These are phyloP conservation scores for Sinocyclocheilus grahami DNA, from an alignment of 2,113 vertebrate species.

Conservation along the genomic window DNA sequence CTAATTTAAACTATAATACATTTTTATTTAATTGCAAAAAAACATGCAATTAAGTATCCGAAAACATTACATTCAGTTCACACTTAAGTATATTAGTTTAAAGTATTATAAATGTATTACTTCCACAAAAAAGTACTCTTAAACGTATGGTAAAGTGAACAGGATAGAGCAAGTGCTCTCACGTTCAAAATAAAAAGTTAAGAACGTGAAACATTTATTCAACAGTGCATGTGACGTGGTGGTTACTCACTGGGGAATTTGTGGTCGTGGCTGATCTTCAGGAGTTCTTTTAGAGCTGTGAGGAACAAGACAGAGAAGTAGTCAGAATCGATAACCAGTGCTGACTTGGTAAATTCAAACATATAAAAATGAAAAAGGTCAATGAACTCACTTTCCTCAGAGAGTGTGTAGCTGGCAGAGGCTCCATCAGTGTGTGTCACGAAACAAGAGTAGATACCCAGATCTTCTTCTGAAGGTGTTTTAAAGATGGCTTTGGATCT, in stretches of 20 bases:
- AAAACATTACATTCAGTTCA: too few species aligned
- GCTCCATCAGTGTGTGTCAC: slow-evolving; percentile 92
- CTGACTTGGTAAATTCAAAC: neutral
- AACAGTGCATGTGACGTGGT: neutral
- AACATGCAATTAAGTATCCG: too few species aligned
- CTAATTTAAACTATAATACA: too few species aligned
- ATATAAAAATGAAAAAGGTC: neutral
- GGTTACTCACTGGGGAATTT: slow-evolving; percentile 93
- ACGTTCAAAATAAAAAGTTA: neutral
- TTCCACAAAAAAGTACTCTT: neutral
- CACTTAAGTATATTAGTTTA: neutral
- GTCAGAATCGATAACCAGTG: neutral
- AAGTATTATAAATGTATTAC: neutral
- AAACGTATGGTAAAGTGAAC: neutral
- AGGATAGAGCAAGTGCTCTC: neutral
- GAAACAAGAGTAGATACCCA: slow-evolving; percentile 90
- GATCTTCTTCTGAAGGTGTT: slow-evolving; percentile 83
- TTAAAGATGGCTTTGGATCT: slow-evolving; percentile 91
- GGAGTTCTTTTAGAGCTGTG: slow-evolving; percentile 89
- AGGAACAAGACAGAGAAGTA: slow-evolving; percentile 10
- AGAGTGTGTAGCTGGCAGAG: slow-evolving; percentile 88
- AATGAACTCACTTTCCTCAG: slow-evolving; percentile 84
- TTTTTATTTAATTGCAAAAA: too few species aligned
- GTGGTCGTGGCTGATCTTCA: slow-evolving; percentile 90
- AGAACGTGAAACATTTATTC: too few species aligned